Percentiles rank a stretch among this genome's conserved stretches.
phyloP scores from a whole-genome alignment of 2,113 vertebrate genomes.

The Ageneiosus marmoratus region DNA sequence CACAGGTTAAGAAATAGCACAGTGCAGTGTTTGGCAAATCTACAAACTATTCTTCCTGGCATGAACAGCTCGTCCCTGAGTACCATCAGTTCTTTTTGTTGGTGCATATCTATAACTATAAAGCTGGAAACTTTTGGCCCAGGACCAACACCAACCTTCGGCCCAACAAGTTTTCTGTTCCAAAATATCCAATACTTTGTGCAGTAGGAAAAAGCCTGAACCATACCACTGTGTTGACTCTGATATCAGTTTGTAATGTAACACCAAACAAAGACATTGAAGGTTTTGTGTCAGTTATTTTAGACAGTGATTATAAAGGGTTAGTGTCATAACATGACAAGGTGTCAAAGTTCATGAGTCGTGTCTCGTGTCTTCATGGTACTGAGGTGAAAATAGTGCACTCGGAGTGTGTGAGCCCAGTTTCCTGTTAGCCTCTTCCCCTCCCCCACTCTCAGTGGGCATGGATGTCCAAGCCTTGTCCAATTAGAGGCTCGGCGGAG shows the following conservation, averaged over 20 bases:
- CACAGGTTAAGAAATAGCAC: slow-evolving; percentile 4
- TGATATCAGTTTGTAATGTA: not conserved
- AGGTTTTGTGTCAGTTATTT: slow-evolving; percentile 28
- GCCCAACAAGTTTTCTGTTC: not conserved
- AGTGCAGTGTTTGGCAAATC: not conserved
- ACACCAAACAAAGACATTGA: not conserved
- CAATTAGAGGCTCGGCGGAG: slow-evolving; percentile 72
- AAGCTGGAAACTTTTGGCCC: not conserved
- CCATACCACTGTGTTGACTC: not conserved
- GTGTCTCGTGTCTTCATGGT: not conserved
- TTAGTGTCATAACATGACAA: slow-evolving; percentile 23
- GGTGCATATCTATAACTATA: not conserved
- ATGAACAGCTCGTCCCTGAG: slow-evolving; percentile 3
- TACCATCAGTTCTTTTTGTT: not conserved
- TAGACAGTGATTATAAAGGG: slow-evolving; percentile 46
- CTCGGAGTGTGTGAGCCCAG: not conserved
- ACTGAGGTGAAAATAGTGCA: slow-evolving; percentile 17
- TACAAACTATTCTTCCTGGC: not conserved
- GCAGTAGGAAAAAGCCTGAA: not conserved
- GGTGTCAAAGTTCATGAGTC: not conserved
- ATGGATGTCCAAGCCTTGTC: slow-evolving; percentile 77
- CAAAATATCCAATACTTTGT: not conserved
- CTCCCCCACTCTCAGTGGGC: slow-evolving; percentile 67
- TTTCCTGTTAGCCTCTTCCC: not conserved
- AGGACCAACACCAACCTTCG: not conserved